Base-by-base conservation (phyloP, 2,113 vertebrate species). In the Octodon degus region DNA sequence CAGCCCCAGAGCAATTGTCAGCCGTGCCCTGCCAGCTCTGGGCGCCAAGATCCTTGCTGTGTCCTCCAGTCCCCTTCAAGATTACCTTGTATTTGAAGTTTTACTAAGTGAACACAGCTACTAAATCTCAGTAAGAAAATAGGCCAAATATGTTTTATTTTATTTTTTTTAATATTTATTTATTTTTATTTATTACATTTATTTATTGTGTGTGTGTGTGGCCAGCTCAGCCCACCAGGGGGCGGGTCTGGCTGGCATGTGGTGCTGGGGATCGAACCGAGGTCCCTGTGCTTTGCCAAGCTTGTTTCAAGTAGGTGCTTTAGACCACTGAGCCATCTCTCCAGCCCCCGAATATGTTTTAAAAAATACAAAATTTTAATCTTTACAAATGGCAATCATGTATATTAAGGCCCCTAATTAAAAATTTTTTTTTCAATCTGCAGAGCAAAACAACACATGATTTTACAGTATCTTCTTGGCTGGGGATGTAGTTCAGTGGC, bases 351-450 rank as follows among this genome's bases (percentile, higher is more conserved):
- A 76, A 10, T 34, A 77, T 13, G 20, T 88, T 53, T 76, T 53
- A 95, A 96, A 93, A 98, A 97, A 95, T 97, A 97, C 5, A 95
- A 86, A 88, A 91, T 70, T 97, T 97, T 97, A 98, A 97, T 98
- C 65, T 97, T 76, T 74, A 90, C 37, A 12, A 25, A 43, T n/a
- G 24, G 81, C 32, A 22, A 5, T 47, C 50, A 79, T 10, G 4
- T 34, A 53, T 10, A 13, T 72, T 63, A 62, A 91, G 67, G n/a
- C 63, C 47, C 86, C 47, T 55, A 25, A 82, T 82, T 47, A 63
- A 60, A 91, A 34, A 24, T 14, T 32, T 68, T 60, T 62, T 74
- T 68, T 85, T 37, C 47, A 50, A 40, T 82, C 77, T 93, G 27
- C 12, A 63, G 34, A 92, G 27, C 70, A 93, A 58, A 93, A 55